Base-by-base conservation (phyloP, 2,113 vertebrate genomes). In the Thomomys bottae region DNA sequence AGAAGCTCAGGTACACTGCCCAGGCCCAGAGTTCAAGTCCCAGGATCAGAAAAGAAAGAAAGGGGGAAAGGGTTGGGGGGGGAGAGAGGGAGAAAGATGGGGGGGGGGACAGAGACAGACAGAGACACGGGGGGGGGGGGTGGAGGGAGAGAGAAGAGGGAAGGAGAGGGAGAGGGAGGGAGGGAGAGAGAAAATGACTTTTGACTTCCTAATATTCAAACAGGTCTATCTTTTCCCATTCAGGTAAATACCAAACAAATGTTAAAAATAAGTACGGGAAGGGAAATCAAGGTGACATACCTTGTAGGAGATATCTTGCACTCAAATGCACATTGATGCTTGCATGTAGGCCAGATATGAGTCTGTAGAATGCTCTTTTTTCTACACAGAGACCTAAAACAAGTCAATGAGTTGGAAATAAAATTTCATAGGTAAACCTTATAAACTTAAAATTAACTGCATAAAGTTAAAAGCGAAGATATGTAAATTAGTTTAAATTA, bases 271-370 rank as follows among this genome's bases (percentile, higher is more conserved):
- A 66, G 10, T 54, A 73, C 66, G 30, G 32, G 32, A 76, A 75
- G 63, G 36, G 67, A 86, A 77, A 66, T 75, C 8, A 80, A 87
- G 0, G 34, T 72, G 49, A 95, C 96, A 97, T 96, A 99, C 99
- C 99, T 95, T 98, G 98, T 88, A 99, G 90, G 9, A 99, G 98
- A 94, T 99, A 99, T 77, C 98, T 97, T 95, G 99, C 98, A 9
- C 98, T 98, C 96, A 99, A 94, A 88, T 99, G 99, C 45, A 99
- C 97, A 95, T 99, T 99, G 96, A 99, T 99, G 97, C 99, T 99
- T 71, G 99, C 96, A 0, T 99, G 99, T 21, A 99, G 98, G 8
- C 99, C 99, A 6, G 99, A 99, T 87, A 99, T 97, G 18, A 99
- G 98, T 34, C 98, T 98, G 95, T 98, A 99, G 97, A 99, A 99